phyloP scores from a whole-genome alignment of 2,797 vertebrate genomes.

The Sus cebifrons region DNA sequence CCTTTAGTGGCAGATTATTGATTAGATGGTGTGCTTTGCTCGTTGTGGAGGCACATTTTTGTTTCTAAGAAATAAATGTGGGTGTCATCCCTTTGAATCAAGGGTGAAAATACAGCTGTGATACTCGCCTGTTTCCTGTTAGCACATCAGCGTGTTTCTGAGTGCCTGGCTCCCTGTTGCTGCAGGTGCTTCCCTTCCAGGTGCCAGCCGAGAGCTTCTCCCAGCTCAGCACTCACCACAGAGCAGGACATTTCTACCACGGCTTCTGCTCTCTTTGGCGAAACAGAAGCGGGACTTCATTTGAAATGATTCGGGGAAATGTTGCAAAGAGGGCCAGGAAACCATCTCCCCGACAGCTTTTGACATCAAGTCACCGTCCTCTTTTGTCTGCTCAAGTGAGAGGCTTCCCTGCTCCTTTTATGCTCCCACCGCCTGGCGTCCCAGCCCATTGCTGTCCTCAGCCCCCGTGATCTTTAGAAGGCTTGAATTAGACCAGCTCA shows the following conservation, averaged over 20 bases:
- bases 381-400: neutral
- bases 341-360: neutral
- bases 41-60: neutral
- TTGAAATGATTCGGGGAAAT: neutral
- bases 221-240: neutral
- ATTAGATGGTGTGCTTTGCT: neutral
- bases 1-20: neutral
- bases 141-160: neutral
- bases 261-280: neutral
- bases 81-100: neutral
- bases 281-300: conserved; percentile 19
- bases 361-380: neutral
- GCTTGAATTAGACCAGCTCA: neutral
- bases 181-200: neutral
- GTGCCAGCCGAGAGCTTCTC: neutral
- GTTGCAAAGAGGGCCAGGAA: neutral
- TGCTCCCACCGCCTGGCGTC: fast-evolving
- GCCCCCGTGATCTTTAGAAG: neutral
- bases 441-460: neutral
- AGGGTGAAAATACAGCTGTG: neutral
- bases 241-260: neutral
- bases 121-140: neutral
- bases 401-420: neutral
- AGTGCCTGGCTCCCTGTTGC: neutral
- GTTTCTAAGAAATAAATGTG: neutral